A percentile compares a stretch with the other conserved stretches of the same genome.
Evolutionary conservation across 2,797 vertebrate genomes (phyloP).

Genomic region (Rhinichthys osculus): DNA sequence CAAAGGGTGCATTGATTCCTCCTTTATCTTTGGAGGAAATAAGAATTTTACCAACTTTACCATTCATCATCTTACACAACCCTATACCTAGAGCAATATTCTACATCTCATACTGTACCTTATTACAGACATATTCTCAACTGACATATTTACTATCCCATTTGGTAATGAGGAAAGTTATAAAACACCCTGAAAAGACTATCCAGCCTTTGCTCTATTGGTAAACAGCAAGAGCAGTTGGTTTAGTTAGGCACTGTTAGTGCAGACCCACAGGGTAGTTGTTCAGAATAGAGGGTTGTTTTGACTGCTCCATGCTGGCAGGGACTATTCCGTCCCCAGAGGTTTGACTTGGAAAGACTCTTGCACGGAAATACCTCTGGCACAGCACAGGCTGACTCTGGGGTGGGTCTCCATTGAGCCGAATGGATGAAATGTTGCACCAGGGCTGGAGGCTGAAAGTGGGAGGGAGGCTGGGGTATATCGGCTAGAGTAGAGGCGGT

Average conservation of each 20-base stretch:
- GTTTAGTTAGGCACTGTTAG: slow-evolving; percentile 20
- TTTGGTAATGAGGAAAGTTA: slow-evolving; percentile 1
- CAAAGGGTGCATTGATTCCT: background rate
- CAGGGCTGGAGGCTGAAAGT: slow-evolving; percentile 22
- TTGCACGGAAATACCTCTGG: slow-evolving; percentile 68
- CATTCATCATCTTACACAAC: background rate
- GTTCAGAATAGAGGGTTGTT: slow-evolving; percentile 56
- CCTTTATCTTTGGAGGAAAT: background rate
- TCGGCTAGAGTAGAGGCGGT: slow-evolving; percentile 6
- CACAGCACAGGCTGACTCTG: slow-evolving; percentile 43
- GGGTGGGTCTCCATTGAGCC: slow-evolving; percentile 52
- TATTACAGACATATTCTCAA: slow-evolving; percentile 10
- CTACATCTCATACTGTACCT: slow-evolving; percentile 6
- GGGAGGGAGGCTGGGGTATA: slow-evolving; percentile 21
- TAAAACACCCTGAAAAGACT: slow-evolving; percentile 3
- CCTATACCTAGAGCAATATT: background rate
- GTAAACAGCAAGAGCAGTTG: slow-evolving; percentile 4
- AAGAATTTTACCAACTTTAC: background rate
- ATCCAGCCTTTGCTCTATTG: slow-evolving; percentile 9
- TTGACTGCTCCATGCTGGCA: slow-evolving; percentile 64
- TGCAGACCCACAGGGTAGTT: slow-evolving; percentile 37
- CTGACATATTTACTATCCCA: background rate
- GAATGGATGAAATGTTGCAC: slow-evolving; percentile 51
- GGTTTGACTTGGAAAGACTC: slow-evolving; percentile 60
- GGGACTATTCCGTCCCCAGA: slow-evolving; percentile 54